Conservation (phyloP, 2,888 invertebrate genomes). For the Elmis aenea region DNA sequence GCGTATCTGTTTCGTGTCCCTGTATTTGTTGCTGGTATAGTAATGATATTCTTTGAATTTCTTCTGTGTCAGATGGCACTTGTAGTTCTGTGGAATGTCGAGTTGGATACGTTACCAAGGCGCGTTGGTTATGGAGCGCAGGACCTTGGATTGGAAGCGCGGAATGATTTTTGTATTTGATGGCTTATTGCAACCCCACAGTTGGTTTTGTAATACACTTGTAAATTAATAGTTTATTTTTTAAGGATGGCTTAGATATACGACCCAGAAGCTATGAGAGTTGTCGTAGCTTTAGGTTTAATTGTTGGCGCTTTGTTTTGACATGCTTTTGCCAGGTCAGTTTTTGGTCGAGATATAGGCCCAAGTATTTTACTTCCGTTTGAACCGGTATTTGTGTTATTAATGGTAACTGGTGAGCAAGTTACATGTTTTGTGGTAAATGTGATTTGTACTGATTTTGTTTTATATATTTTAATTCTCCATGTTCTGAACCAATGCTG, state of each 20-base stretch:
- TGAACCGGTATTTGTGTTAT: constrained; percentile 5
- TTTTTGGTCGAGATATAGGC: constrained; percentile 5
- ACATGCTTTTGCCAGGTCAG: constrained; percentile 4
- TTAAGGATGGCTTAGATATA: no score
- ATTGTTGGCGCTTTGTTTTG: constrained; percentile 4
- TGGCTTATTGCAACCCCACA: constrained; percentile 1
- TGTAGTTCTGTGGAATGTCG: constrained; percentile 1
- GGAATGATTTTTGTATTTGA: not conserved
- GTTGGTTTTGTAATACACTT: constrained; percentile 1
- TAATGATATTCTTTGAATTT: constrained; percentile 4
- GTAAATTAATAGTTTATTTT: no score
- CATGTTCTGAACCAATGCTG: no score
- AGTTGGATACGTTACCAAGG: constrained; percentile 4
- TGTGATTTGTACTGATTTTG: no score
- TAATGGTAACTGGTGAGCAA: constrained; percentile 4
- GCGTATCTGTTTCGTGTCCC: constrained; percentile 3
- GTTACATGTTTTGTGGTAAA: no score
- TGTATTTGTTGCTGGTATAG: no score
- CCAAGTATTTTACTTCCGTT: constrained; percentile 7
- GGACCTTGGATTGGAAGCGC: constrained; percentile 1
- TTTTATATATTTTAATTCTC: no score
- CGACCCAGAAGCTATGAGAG: no score
- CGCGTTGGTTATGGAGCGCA: constrained; percentile 3
- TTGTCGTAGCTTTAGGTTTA: constrained; percentile 3
- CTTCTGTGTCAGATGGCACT: constrained; percentile 1